Evolutionary conservation across 2,113 vertebrate genomes (phyloP).

Genomic region (Muntiacus reevesi): DNA sequence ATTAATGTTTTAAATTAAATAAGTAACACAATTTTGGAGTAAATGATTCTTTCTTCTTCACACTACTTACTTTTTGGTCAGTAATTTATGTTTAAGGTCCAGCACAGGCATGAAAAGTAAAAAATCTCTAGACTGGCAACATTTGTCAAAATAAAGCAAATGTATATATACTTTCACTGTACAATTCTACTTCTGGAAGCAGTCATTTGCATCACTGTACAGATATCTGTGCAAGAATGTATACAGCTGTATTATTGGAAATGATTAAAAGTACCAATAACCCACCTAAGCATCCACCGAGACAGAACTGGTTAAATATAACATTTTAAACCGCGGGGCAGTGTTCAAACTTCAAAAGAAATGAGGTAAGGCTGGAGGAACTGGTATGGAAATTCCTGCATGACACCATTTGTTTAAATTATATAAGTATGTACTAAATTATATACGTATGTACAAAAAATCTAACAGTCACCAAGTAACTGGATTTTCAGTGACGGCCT

Average conservation of each 20-base stretch:
- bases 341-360: neutral
- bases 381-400: neutral
- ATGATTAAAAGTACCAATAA: neutral
- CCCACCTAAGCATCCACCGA: neutral
- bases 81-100: neutral
- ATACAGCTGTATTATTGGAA: neutral
- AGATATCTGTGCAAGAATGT: neutral
- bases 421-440: neutral
- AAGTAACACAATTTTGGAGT: neutral
- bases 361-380: neutral
- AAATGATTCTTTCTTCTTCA: slow-evolving; percentile 2
- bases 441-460: neutral
- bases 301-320: neutral
- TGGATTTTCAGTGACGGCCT: neutral
- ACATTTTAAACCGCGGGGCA: neutral
- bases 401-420: neutral
- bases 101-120: neutral
- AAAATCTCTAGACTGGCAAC: neutral
- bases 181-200: neutral
- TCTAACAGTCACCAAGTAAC: neutral
- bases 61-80: neutral
- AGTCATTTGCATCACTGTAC: neutral
- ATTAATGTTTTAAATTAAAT: neutral
- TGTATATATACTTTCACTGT: neutral
- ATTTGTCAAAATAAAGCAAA: neutral